Conservation (phyloP, 2,888 invertebrate genomes). For the Diarsia brunnea region DNA sequence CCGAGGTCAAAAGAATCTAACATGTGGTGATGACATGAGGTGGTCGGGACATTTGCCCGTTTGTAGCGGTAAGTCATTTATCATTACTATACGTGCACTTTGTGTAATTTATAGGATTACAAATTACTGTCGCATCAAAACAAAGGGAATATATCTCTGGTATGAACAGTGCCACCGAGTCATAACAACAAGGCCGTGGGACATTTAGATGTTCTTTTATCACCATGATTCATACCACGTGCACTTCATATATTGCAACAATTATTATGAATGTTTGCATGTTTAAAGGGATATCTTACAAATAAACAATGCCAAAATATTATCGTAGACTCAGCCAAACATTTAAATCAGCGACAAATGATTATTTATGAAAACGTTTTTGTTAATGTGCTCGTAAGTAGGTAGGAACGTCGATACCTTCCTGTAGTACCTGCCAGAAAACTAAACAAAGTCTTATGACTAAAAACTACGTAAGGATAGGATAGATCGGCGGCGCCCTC, state of each 20-base stretch:
- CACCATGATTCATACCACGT: slow-evolving; percentile 48
- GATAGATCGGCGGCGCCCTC: too few species aligned
- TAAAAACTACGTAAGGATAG: neutral
- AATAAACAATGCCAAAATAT: slow-evolving; percentile 30
- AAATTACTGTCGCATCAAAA: slow-evolving; percentile 23
- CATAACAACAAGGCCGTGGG: slow-evolving; percentile 47
- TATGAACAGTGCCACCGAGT: slow-evolving; percentile 31
- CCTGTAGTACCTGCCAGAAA: slow-evolving; percentile 15
- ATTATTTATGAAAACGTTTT: slow-evolving; percentile 5
- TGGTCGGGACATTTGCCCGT: slow-evolving; percentile 84
- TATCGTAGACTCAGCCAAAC: slow-evolving; percentile 17
- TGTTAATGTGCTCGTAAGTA: neutral
- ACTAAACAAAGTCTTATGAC: neutral
- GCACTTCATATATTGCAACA: slow-evolving; percentile 36
- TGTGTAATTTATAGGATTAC: slow-evolving; percentile 25
- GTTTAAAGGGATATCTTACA: slow-evolving; percentile 12
- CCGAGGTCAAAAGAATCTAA: slow-evolving; percentile 73
- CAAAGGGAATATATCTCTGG: slow-evolving; percentile 34
- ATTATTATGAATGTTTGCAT: slow-evolving; percentile 25
- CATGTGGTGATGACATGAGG: slow-evolving; percentile 78
- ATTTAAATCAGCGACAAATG: slow-evolving; percentile 7
- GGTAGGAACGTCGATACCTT: neutral
- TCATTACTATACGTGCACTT: slow-evolving; percentile 26
- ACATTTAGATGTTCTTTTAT: slow-evolving; percentile 47
- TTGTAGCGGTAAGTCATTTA: slow-evolving; percentile 78